Percentiles rank a stretch among this genome's conserved stretches.
Conservation (phyloP, 2,113 vertebrate species). For the Oncorhynchus mykiss region DNA sequence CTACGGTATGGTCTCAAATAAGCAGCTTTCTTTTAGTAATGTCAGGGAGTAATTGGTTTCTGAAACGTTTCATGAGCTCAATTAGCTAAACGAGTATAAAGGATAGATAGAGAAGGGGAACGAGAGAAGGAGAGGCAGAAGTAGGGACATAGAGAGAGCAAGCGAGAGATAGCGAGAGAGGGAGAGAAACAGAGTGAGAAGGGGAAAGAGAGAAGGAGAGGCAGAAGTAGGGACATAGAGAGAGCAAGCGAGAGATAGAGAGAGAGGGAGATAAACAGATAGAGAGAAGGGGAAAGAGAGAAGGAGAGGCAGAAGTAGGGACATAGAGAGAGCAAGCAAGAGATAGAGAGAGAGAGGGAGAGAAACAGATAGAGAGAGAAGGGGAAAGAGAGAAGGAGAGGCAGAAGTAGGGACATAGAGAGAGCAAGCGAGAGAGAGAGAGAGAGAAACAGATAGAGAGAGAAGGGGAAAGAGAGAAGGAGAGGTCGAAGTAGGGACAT, state of each 20-base stretch:
- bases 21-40: slow-evolving; percentile 53
- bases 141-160: background rate
- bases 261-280: slow-evolving; percentile 22
- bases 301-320: slow-evolving; percentile 13
- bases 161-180: background rate
- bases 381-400: too few relatives aligned
- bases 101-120: slow-evolving; percentile 41
- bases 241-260: too few relatives aligned
- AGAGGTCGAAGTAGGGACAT: slow-evolving; percentile 10
- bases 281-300: slow-evolving; percentile 19
- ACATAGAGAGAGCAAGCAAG: background rate
- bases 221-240: too few relatives aligned
- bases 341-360: background rate
- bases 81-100: slow-evolving; percentile 72
- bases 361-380: too few relatives aligned
- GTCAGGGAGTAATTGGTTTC: slow-evolving; percentile 72
- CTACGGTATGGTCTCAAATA: slow-evolving; percentile 19
- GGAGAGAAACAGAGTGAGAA: background rate
- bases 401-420: too few relatives aligned
- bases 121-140: slow-evolving; percentile 20
- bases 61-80: slow-evolving; percentile 71
- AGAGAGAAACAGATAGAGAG: slow-evolving; percentile 6
- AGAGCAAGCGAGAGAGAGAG: background rate
- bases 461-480: slow-evolving; percentile 16
- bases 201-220: too few relatives aligned